A percentile compares a stretch with the other conserved stretches of the same genome.
phyloP scores from a whole-genome alignment of 2,888 invertebrate species.

The Hypomecis atomaria region DNA sequence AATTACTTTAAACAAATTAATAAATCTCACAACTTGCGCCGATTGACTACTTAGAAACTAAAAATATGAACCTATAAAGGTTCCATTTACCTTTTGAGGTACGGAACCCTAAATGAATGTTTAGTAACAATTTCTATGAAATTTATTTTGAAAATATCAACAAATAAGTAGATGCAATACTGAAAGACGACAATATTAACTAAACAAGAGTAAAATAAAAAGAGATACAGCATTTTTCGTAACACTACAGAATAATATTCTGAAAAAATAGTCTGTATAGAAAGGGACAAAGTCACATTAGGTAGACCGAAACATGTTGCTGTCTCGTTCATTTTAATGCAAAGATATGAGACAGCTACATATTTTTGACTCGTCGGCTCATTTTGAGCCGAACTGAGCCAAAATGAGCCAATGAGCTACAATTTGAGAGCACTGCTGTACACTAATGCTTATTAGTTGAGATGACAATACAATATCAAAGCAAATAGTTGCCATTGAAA shows the following conservation, averaged over 20 bases:
- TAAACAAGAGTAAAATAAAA: neutral
- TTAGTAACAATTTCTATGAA: neutral
- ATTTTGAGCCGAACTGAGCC: too few relatives aligned
- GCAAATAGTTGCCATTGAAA: too few relatives aligned
- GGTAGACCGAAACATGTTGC: neutral
- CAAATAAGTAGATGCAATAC: neutral
- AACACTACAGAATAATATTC: neutral
- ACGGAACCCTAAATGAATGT: too few relatives aligned
- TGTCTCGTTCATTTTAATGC: too few relatives aligned
- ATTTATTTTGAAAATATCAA: neutral
- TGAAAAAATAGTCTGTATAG: neutral
- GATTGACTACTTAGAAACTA: slow-evolving; percentile 2
- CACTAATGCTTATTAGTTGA: too few relatives aligned
- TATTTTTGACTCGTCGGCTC: too few relatives aligned
- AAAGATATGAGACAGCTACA: too few relatives aligned
- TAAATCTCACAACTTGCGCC: neutral
- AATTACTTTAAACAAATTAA: neutral
- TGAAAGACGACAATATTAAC: neutral
- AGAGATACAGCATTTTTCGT: neutral
- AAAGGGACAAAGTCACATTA: neutral
- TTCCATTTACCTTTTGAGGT: too few relatives aligned
- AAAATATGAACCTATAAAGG: neutral
- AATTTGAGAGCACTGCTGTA: too few relatives aligned
- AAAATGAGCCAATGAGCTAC: too few relatives aligned
- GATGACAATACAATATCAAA: too few relatives aligned